phyloP scores from a whole-genome alignment of 2,113 vertebrate species.

The Oxyruncus cristatus region DNA sequence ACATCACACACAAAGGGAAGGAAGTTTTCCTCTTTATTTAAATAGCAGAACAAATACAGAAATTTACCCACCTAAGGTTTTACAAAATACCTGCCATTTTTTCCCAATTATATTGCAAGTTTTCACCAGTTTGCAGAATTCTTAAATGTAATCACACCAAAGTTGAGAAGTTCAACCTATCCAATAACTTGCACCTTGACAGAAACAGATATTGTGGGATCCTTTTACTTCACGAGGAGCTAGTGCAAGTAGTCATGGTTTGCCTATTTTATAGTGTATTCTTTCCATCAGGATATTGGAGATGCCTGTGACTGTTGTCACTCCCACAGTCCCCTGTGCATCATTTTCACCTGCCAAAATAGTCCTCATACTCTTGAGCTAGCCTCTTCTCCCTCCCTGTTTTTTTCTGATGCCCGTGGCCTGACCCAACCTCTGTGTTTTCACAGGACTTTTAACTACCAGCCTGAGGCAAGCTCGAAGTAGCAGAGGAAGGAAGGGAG shows the following conservation, averaged over 20 bases:
- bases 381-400: neutral
- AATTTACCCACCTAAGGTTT: neutral
- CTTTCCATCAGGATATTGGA: neutral
- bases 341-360: neutral
- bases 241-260: neutral
- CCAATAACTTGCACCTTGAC: neutral
- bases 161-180: neutral
- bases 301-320: neutral
- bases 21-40: neutral
- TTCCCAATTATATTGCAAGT: neutral
- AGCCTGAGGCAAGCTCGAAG: neutral
- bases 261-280: neutral
- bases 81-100: neutral
- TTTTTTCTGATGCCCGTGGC: neutral
- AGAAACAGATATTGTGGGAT: neutral
- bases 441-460: neutral
- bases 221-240: neutral
- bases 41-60: neutral
- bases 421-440: neutral
- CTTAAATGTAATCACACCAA: neutral
- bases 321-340: neutral
- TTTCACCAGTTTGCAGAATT: neutral
- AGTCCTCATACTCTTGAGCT: neutral
- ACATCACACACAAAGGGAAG: neutral
- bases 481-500: neutral